These are phyloP conservation scores for Clanis bilineata DNA, from an alignment of 2,888 invertebrate species.

Conservation along the genomic window DNA sequence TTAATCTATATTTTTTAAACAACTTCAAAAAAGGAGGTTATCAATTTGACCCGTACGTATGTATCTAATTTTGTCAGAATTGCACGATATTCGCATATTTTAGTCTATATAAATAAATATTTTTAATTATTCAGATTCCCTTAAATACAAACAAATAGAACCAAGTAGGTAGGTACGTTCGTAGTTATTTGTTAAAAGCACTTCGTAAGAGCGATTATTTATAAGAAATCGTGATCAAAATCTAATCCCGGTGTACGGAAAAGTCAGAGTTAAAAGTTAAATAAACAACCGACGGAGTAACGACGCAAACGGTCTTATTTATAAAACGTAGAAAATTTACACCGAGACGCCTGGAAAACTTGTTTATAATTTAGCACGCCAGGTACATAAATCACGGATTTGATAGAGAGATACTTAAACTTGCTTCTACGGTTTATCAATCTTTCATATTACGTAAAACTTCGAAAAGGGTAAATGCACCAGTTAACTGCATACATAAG, in stretches of 20 bases:
- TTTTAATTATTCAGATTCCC: no score
- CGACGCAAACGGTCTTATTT: slow-evolving; percentile 17
- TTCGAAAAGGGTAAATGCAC: not conserved
- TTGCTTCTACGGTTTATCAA: not conserved
- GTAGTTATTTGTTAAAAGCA: not conserved
- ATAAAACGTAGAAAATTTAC: slow-evolving; percentile 21
- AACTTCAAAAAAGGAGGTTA: no score
- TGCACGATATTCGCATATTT: no score
- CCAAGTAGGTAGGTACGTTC: not conserved
- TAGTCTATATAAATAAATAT: no score
- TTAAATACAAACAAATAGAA: no score
- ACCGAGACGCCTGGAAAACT: slow-evolving; percentile 12
- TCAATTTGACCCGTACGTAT: no score
- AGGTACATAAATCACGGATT: slow-evolving; percentile 12
- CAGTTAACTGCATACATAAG: not conserved
- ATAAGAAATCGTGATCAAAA: not conserved
- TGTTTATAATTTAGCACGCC: slow-evolving; percentile 20
- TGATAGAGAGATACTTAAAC: slow-evolving; percentile 4
- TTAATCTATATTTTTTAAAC: no score
- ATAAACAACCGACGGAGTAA: slow-evolving; percentile 4
- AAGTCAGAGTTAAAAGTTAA: slow-evolving; percentile 1
- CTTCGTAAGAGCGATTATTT: not conserved
- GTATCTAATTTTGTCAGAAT: no score
- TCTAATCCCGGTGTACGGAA: not conserved
- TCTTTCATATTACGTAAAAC: not conserved